Evolutionary conservation across 2,797 vertebrate species (phyloP).

Genomic region (Pseudopleuronectes americanus): DNA sequence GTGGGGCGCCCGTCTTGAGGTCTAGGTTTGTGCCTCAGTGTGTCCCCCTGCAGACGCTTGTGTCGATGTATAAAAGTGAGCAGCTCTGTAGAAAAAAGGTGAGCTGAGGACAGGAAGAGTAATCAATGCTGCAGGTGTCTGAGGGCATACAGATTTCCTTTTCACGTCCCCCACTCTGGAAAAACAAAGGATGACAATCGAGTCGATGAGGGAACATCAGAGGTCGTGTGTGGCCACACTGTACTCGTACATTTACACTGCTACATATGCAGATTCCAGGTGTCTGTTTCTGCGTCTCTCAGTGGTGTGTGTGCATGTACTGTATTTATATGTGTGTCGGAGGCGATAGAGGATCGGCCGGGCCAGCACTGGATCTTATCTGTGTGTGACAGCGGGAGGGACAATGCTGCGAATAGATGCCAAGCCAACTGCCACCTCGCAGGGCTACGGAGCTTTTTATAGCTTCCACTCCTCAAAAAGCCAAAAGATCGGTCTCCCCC

Average conservation of each 20-base stretch:
- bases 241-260: slow-evolving; percentile 39
- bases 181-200: slow-evolving; percentile 41
- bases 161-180: slow-evolving; percentile 26
- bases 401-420: slow-evolving; percentile 79
- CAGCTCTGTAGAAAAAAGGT: slow-evolving; percentile 41
- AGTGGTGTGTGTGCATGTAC: slow-evolving; percentile 21
- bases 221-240: slow-evolving; percentile 53
- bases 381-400: slow-evolving; percentile 75
- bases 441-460: slow-evolving; percentile 75
- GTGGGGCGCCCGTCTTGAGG: slow-evolving; percentile 6
- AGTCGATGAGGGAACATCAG: slow-evolving; percentile 45
- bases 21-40: slow-evolving; percentile 24
- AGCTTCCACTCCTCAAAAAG: slow-evolving; percentile 71
- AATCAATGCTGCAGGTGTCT: slow-evolving; percentile 61
- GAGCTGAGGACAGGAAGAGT: slow-evolving; percentile 58
- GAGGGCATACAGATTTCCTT: slow-evolving; percentile 50
- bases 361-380: slow-evolving; percentile 74
- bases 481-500: slow-evolving; percentile 60
- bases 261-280: slow-evolving; percentile 48
- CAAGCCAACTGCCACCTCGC: slow-evolving; percentile 79
- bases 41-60: slow-evolving; percentile 22
- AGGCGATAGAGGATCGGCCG: slow-evolving; percentile 57
- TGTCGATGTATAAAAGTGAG: slow-evolving; percentile 43
- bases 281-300: neutral
- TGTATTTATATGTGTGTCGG: slow-evolving; percentile 46